Evolutionary conservation across 37 sponge, comb jelly and placozoan genomes (phyloP).

Genomic region (Trichoplax adhaerens): DNA sequence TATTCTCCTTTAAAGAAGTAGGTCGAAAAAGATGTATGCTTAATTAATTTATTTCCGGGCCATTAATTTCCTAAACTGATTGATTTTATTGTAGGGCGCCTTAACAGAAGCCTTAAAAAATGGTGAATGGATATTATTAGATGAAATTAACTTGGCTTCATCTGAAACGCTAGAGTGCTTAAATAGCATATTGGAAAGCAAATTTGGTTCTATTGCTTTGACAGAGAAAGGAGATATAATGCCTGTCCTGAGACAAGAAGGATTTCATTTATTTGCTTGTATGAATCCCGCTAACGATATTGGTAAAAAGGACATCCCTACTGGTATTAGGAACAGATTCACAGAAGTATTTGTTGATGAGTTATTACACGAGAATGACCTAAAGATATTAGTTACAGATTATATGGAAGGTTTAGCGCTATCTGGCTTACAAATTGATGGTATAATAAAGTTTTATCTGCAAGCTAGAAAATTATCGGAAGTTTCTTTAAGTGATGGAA

Average conservation of each 20-base stretch:
- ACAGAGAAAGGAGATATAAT: conserved; percentile 47
- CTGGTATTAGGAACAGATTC: conserved; percentile 71
- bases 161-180: conserved; percentile 87
- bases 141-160: conserved; percentile 92
- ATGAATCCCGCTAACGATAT: conserved; percentile 98
- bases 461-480: too few species aligned
- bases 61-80: too few species aligned
- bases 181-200: conserved; percentile 54
- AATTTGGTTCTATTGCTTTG: conserved; percentile 39
- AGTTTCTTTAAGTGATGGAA: too few species aligned
- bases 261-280: conserved; percentile 82
- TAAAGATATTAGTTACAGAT: conserved; percentile 35
- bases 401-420: conserved; percentile 41
- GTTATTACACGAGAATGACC: conserved; percentile 32
- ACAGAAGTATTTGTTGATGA: conserved; percentile 88
- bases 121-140: conserved; percentile 88
- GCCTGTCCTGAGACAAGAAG: conserved; percentile 39
- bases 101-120: conserved; percentile 65
- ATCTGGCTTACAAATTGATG: neutral
- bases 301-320: conserved; percentile 74
- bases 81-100: conserved; percentile 36
- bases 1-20: too few species aligned
- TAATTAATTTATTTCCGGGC: too few species aligned
- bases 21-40: too few species aligned
- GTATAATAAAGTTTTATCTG: too few species aligned